Conservation (phyloP, 1,140 invertebrate genomes). For the Macrocentrus cingulum region DNA sequence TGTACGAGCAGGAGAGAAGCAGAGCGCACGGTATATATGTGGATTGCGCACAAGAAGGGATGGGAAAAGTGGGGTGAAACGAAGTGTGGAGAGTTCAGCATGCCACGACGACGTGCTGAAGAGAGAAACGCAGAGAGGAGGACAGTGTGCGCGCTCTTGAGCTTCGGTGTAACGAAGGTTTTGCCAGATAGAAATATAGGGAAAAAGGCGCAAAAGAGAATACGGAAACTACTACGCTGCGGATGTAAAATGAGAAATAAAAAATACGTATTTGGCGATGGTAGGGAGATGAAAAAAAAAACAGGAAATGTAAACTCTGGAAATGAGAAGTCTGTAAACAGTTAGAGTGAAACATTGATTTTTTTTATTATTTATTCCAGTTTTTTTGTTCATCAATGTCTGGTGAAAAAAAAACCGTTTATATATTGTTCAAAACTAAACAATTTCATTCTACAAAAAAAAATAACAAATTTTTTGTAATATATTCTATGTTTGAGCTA, state of each 20-base stretch:
- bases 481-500: too few species aligned
- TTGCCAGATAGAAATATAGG: neutral
- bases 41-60: neutral
- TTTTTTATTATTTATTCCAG: neutral
- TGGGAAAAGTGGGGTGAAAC: conserved; percentile 1
- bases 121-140: neutral
- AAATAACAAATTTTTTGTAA: too few species aligned
- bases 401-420: too few species aligned
- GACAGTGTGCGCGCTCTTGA: neutral
- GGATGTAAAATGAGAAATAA: conserved; percentile 10
- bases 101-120: neutral
- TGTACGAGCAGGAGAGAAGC: neutral
- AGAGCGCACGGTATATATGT: neutral
- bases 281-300: neutral
- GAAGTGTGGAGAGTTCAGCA: conserved; percentile 14
- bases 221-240: conserved; percentile 1
- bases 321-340: conserved; percentile 16
- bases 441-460: too few species aligned
- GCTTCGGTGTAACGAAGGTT: conserved; percentile 5
- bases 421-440: too few species aligned
- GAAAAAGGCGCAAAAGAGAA: conserved; percentile 10
- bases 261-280: conserved; percentile 17
- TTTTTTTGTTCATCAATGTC: neutral
- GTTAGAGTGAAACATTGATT: neutral
- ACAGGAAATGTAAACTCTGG: conserved; percentile 9